Evolutionary conservation across 2,113 vertebrate species (phyloP).

Genomic region (Rhynchopsitta pachyrhyncha): DNA sequence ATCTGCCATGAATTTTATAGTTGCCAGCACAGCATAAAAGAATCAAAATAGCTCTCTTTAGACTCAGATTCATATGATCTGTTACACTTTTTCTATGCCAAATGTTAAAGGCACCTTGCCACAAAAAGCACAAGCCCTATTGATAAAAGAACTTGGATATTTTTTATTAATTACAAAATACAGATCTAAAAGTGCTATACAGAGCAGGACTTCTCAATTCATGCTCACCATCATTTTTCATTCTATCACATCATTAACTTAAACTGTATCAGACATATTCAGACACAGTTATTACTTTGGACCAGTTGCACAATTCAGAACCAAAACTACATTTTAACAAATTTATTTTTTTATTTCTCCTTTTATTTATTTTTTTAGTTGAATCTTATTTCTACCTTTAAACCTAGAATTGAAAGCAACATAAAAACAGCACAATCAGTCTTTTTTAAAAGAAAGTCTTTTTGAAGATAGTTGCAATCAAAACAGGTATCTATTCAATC

Average conservation of each 20-base stretch:
- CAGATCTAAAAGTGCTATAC: not conserved
- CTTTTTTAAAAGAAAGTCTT: not conserved
- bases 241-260: not conserved
- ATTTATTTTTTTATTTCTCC: fast-evolving
- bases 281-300: not conserved
- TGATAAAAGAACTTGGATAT: not conserved
- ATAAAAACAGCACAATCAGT: not conserved
- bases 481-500: not conserved
- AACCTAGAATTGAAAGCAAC: not conserved
- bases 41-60: not conserved
- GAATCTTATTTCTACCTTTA: not conserved
- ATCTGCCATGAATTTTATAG: not conserved
- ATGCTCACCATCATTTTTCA: not conserved
- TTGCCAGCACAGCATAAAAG: not conserved
- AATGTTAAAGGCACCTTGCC: not conserved
- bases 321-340: not conserved
- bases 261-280: not conserved
- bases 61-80: not conserved
- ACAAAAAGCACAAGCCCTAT: not conserved
- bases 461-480: not conserved
- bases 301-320: not conserved
- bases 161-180: not conserved
- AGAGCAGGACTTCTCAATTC: not conserved
- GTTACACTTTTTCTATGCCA: not conserved
- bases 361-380: not conserved